phyloP scores from a whole-genome alignment of 2,888 invertebrate species.

The Tholera decimalis region DNA sequence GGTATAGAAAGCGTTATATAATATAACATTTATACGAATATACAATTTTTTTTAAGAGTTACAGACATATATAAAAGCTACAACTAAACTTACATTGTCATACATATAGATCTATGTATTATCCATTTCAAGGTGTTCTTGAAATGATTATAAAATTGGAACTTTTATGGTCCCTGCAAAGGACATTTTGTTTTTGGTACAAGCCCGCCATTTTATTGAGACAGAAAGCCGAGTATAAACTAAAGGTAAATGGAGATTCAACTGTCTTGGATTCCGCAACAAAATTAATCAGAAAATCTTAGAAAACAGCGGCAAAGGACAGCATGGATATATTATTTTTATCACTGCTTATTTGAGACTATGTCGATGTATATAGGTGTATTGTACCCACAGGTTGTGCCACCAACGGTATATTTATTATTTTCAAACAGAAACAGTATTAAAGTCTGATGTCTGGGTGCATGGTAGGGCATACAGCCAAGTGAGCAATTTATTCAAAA shows the following conservation, averaged over 20 bases:
- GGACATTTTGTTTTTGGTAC: no score
- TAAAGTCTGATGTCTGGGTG: slow-evolving; percentile 5
- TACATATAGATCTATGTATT: slow-evolving; percentile 57
- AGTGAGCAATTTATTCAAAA: slow-evolving; percentile 10
- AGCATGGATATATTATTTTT: background rate
- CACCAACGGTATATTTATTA: background rate
- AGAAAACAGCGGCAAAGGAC: no score
- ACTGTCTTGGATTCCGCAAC: no score
- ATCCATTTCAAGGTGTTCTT: slow-evolving; percentile 65
- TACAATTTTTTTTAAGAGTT: slow-evolving; percentile 30
- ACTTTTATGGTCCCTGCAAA: slow-evolving; percentile 22
- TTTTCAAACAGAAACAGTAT: background rate
- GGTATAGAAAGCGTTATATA: no score
- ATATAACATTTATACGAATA: slow-evolving; percentile 30
- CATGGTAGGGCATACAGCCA: slow-evolving; percentile 25
- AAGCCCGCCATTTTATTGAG: no score
- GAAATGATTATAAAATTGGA: slow-evolving; percentile 24
- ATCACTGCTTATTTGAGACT: no score
- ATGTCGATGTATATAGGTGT: no score
- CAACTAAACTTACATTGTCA: slow-evolving; percentile 51
- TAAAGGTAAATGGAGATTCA: no score
- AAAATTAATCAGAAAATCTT: no score
- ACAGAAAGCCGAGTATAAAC: no score
- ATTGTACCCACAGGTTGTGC: no score
- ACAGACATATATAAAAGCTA: slow-evolving; percentile 73